Evolutionary conservation across 2,797 vertebrate genomes (phyloP).

Genomic region (Esox lucius): DNA sequence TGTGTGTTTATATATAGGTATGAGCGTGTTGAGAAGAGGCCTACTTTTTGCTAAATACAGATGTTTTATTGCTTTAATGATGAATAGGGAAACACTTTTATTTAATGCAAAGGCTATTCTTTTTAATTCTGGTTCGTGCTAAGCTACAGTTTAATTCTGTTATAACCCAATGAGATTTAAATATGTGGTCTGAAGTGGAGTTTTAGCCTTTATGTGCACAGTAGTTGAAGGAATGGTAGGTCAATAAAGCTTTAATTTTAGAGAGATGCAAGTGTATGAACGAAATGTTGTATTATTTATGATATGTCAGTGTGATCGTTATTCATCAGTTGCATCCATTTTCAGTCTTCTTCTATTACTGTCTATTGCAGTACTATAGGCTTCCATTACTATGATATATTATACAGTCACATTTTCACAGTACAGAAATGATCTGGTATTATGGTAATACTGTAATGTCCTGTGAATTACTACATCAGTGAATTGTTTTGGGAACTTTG

Average conservation of each 20-base stretch:
- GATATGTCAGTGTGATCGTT: constrained; percentile 13
- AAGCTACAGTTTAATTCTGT: constrained; percentile 55
- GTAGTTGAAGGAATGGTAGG: constrained; percentile 11
- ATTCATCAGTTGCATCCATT: constrained; percentile 13
- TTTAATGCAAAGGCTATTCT: constrained; percentile 30
- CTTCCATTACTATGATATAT: not conserved
- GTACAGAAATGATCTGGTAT: not conserved
- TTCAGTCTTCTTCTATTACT: not conserved
- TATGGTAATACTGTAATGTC: not conserved
- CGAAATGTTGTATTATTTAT: constrained; percentile 5
- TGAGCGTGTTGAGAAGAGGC: constrained; percentile 49
- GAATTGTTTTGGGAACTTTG: not conserved
- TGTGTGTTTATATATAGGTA: constrained; percentile 56
- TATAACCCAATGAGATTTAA: constrained; percentile 52
- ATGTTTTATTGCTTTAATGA: constrained; percentile 50
- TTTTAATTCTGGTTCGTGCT: constrained; percentile 39
- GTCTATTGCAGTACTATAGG: not conserved
- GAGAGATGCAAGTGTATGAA: not conserved
- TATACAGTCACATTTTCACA: not conserved
- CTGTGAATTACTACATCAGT: not conserved
- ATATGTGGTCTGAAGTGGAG: constrained; percentile 33
- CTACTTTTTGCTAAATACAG: constrained; percentile 56
- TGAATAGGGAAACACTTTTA: constrained; percentile 7
- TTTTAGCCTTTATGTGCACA: constrained; percentile 37
- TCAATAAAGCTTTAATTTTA: not conserved